These are phyloP conservation scores for Astropecten irregularis DNA, from an alignment of 53 echinoderm and acorn worm species.

Conservation along the genomic window DNA sequence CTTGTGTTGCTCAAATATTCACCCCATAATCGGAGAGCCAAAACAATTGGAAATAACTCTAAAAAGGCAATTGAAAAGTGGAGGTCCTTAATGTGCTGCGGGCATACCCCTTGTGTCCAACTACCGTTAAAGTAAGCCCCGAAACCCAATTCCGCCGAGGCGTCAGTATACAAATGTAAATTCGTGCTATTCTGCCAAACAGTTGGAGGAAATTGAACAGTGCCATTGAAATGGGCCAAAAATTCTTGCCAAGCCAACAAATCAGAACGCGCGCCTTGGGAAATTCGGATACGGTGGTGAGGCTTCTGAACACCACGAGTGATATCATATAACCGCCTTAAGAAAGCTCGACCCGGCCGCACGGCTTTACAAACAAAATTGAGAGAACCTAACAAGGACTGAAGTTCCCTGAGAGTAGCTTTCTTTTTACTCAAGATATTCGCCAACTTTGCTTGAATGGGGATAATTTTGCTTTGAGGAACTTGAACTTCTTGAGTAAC, in stretches of 20 bases:
- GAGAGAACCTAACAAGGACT: neutral
- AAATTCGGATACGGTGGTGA: conserved; percentile 8
- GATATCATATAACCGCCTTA: neutral
- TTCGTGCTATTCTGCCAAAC: neutral
- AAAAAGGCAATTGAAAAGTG: conserved; percentile 10
- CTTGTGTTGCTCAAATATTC: neutral
- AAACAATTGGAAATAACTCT: conserved; percentile 11
- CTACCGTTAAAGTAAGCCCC: neutral
- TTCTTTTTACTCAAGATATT: neutral
- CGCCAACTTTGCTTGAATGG: too few species aligned
- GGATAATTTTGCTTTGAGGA: neutral
- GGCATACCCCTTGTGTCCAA: neutral
- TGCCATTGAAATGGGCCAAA: conserved; percentile 13
- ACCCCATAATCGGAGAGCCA: conserved; percentile 18
- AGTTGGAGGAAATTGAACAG: neutral
- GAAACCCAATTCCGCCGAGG: neutral
- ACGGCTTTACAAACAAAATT: conserved; percentile 21
- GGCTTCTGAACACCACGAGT: neutral
- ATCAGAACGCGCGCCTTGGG: neutral
- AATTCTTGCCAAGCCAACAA: conserved; percentile 6
- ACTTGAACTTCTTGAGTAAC: neutral
- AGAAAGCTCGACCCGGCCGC: conserved; percentile 3
- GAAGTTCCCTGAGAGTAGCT: neutral
- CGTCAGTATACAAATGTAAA: conserved; percentile 7
- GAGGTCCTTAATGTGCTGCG: neutral